Evolutionary conservation across 1,140 invertebrate species (phyloP).

Genomic region (Arion vulgaris): DNA sequence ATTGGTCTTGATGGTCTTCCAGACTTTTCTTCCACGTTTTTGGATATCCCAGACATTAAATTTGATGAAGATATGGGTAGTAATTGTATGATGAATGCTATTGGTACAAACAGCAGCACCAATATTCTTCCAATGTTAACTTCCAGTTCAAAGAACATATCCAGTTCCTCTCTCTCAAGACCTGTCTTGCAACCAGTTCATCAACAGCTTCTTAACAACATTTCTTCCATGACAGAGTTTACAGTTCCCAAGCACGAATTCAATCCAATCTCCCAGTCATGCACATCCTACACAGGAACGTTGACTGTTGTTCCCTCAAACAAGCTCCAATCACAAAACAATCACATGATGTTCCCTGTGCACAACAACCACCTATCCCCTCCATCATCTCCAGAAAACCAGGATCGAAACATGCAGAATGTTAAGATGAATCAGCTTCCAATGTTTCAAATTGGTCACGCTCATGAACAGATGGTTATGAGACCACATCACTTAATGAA

Average conservation of each 20-base stretch:
- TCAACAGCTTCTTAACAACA: neutral
- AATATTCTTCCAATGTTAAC: neutral
- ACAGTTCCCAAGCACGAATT: slow-evolving; percentile 64
- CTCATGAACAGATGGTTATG: slow-evolving; percentile 45
- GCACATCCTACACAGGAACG: slow-evolving; percentile 58
- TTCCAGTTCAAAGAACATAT: neutral
- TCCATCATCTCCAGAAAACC: slow-evolving; percentile 74
- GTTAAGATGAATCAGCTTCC: slow-evolving; percentile 42
- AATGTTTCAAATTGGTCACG: slow-evolving; percentile 58
- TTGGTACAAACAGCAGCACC: neutral
- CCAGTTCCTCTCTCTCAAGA: neutral
- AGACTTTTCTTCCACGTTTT: slow-evolving; percentile 69
- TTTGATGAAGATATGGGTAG: slow-evolving; percentile 49
- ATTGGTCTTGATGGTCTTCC: slow-evolving; percentile 54
- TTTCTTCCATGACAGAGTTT: slow-evolving; percentile 33
- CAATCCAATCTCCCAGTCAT: slow-evolving; percentile 47
- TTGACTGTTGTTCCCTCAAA: slow-evolving; percentile 54
- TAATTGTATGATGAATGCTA: neutral
- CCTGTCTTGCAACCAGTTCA: neutral
- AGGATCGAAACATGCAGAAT: slow-evolving; percentile 40
- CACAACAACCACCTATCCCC: slow-evolving; percentile 72
- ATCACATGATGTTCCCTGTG: slow-evolving; percentile 49
- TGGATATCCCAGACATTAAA: slow-evolving; percentile 71
- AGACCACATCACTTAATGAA: slow-evolving; percentile 43
- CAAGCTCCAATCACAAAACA: slow-evolving; percentile 52